Evolutionary conservation across 2,797 vertebrate genomes (phyloP).

Genomic region (Halcyon smyrnensis): DNA sequence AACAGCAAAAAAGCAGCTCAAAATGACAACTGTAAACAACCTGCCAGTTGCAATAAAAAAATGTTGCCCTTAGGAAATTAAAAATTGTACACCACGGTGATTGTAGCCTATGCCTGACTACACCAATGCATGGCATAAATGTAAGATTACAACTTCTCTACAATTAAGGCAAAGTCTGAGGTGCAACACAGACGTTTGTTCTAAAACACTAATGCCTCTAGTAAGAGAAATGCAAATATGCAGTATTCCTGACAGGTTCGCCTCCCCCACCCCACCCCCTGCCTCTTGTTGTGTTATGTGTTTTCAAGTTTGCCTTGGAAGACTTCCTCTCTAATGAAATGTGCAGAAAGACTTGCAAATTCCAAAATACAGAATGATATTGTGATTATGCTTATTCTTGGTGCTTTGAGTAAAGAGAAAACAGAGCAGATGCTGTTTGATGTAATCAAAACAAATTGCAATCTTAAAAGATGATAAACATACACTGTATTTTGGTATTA

Average conservation of each 20-base stretch:
- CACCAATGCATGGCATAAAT: not conserved
- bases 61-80: not conserved
- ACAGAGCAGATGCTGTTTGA: conserved; percentile 57
- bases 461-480: conserved; percentile 50
- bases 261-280: no score
- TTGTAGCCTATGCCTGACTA: not conserved
- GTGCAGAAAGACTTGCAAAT: not conserved
- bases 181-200: not conserved
- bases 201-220: not conserved
- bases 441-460: conserved; percentile 58
- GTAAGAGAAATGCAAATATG: not conserved
- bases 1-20: not conserved
- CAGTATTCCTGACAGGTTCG: not conserved
- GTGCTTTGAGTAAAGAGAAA: conserved; percentile 35
- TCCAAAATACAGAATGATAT: not conserved
- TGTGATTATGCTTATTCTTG: conserved; percentile 3
- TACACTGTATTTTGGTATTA: conserved; percentile 30
- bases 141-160: not conserved
- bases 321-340: not conserved
- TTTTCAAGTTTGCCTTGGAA: conserved; percentile 16
- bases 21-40: not conserved
- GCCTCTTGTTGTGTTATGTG: not conserved
- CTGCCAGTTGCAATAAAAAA: conserved; percentile 1
- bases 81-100: not conserved
- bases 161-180: not conserved